Evolutionary conservation across 2,113 vertebrate species (phyloP).

Genomic region (Scopus umbretta): DNA sequence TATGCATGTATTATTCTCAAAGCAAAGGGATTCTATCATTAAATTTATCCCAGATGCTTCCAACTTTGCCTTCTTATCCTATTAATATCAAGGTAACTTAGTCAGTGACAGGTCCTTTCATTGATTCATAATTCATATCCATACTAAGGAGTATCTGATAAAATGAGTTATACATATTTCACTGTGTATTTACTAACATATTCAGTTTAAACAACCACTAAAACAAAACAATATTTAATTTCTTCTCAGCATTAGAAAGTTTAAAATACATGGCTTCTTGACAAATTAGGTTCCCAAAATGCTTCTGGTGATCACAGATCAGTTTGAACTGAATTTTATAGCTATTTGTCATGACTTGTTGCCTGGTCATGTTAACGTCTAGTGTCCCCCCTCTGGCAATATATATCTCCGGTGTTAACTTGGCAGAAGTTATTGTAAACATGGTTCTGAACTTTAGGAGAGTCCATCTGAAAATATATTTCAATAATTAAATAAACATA

Average conservation of each 20-base stretch:
- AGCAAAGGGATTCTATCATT: background rate
- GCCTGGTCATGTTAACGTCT: background rate
- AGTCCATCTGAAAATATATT: background rate
- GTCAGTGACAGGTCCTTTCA: conserved; percentile 1
- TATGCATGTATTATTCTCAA: background rate
- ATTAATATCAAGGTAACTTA: conserved; percentile 37
- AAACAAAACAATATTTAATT: conserved; percentile 1
- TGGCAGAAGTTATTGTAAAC: background rate
- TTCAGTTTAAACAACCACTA: background rate
- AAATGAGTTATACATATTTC: conserved; percentile 15
- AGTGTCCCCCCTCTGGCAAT: background rate
- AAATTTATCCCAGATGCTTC: background rate
- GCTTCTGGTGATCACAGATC: background rate
- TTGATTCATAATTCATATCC: conserved; percentile 33
- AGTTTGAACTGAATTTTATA: background rate
- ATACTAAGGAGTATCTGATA: background rate
- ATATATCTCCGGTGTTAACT: background rate
- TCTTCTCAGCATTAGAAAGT: background rate
- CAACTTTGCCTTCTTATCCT: background rate
- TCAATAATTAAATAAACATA: background rate
- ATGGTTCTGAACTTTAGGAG: background rate
- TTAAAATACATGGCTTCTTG: background rate
- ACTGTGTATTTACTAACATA: conserved; percentile 11
- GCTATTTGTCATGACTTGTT: background rate
- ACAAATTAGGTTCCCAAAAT: conserved; percentile 11